Percentiles rank a stretch among this genome's conserved stretches.
Evolutionary conservation across 2,797 vertebrate species (phyloP).

Genomic region (Hydrophis major): DNA sequence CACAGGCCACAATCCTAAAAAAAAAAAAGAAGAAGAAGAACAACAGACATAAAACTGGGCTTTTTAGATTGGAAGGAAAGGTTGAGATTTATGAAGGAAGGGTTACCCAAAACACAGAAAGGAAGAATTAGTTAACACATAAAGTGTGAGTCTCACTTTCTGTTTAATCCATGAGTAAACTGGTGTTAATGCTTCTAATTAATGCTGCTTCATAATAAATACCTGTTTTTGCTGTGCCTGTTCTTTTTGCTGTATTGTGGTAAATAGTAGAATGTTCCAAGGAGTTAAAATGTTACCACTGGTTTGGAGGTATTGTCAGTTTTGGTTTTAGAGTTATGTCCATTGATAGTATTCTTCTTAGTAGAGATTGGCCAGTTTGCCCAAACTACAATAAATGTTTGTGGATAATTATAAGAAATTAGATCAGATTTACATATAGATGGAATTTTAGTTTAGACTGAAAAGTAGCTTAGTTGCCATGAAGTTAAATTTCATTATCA

Average conservation of each 20-base stretch:
- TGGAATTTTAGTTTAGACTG: background rate
- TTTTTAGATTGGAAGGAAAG: background rate
- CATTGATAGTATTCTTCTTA: background rate
- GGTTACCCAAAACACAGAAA: background rate
- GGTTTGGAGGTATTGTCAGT: background rate
- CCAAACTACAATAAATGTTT: background rate
- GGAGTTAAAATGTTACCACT: background rate
- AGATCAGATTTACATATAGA: background rate
- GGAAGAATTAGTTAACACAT: background rate
- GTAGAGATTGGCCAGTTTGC: background rate
- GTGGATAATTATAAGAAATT: background rate
- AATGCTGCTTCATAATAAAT: background rate
- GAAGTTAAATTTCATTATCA: background rate
- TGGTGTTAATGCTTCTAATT: background rate
- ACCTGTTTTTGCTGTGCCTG: background rate
- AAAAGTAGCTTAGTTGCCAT: background rate
- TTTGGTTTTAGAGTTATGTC: background rate
- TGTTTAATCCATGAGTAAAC: background rate
- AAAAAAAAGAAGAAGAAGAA: background rate
- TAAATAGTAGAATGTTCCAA: background rate
- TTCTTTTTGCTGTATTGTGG: background rate
- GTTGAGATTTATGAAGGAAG: background rate
- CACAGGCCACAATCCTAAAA: background rate
- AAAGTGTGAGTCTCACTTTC: background rate
- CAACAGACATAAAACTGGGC: background rate